phyloP scores from a whole-genome alignment of 2,888 invertebrate species.

The Eupithecia pulchellata region DNA sequence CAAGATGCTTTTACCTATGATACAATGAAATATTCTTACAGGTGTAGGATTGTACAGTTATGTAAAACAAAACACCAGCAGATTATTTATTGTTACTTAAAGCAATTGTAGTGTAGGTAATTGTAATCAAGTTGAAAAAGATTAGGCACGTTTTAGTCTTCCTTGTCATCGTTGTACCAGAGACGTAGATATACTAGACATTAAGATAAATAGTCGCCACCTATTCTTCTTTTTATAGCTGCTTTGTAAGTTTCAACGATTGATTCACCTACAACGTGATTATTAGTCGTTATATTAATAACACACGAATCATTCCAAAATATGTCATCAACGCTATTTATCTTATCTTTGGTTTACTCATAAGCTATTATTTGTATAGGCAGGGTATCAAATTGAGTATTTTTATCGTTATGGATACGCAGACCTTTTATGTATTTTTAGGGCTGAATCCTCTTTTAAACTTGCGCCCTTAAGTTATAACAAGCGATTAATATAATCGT shows the following conservation, averaged over 20 bases:
- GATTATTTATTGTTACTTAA: neutral
- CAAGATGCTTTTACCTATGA: neutral
- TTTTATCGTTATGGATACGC: neutral
- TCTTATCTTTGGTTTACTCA: constrained; percentile 5
- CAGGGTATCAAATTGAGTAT: constrained; percentile 1
- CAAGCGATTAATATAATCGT: neutral
- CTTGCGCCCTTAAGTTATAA: neutral
- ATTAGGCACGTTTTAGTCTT: constrained; percentile 16
- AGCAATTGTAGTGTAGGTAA: neutral
- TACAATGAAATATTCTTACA: neutral
- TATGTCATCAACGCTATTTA: constrained; percentile 1
- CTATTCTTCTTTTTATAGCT: neutral
- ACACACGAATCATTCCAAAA: neutral
- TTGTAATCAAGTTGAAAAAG: neutral
- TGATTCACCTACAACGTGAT: constrained; percentile 18
- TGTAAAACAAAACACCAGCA: constrained; percentile 10
- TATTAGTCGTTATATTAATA: constrained; percentile 1
- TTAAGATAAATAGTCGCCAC: constrained; percentile 3
- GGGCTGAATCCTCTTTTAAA: neutral
- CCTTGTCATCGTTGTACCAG: neutral
- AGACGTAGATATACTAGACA: neutral
- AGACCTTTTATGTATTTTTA: constrained; percentile 4
- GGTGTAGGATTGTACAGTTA: neutral
- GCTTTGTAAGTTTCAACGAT: neutral
- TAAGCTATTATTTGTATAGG: constrained; percentile 2